Evolutionary conservation across 2,113 vertebrate genomes (phyloP).

Genomic region (Tympanuchus pallidicinctus): DNA sequence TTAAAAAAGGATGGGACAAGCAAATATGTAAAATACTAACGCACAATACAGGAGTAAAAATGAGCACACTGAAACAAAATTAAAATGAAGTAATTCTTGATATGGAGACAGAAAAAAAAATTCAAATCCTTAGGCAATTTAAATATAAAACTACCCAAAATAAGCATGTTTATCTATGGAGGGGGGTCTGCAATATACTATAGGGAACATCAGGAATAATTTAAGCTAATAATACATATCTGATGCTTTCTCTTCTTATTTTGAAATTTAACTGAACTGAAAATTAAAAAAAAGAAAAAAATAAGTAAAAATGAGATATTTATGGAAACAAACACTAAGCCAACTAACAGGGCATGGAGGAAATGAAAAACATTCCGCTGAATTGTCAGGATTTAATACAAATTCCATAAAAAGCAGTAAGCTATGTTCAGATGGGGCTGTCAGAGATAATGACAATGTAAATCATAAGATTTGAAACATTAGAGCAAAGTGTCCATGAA

Average conservation of each 20-base stretch:
- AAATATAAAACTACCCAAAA: neutral
- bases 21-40: neutral
- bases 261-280: neutral
- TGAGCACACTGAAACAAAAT: neutral
- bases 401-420: conserved; percentile 24
- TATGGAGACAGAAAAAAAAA: neutral
- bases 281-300: neutral
- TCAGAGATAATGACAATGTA: conserved; percentile 62
- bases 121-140: neutral
- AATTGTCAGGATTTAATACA: conserved; percentile 19
- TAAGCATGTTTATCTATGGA: neutral
- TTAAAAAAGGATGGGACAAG: conserved; percentile 19
- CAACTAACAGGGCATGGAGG: neutral
- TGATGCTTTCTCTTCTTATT: neutral
- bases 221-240: neutral
- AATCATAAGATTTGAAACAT: conserved; percentile 58
- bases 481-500: conserved; percentile 37
- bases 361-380: conserved; percentile 1
- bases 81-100: neutral
- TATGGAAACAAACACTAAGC: neutral
- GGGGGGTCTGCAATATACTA: neutral
- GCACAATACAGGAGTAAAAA: neutral
- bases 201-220: neutral
- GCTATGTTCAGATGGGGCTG: conserved; percentile 20
- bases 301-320: neutral